A percentile compares a stretch with the other conserved stretches of the same genome.
phyloP scores from a whole-genome alignment of 2,888 invertebrate species.

The Spodoptera littoralis region DNA sequence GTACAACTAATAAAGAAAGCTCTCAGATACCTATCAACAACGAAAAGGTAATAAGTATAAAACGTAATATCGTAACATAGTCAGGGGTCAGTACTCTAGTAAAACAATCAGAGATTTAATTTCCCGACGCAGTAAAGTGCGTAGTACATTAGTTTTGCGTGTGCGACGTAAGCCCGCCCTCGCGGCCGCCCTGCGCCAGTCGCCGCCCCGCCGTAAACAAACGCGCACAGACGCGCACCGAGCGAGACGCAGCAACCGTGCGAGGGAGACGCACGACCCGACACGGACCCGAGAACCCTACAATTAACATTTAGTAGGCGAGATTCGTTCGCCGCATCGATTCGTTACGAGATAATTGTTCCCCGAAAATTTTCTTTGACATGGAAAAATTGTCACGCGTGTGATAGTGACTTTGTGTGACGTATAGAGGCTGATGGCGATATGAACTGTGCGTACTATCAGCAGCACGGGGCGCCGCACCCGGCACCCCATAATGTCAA shows the following conservation, averaged over 20 bases:
- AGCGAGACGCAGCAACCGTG: constrained; percentile 68
- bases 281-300: constrained; percentile 79
- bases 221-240: constrained; percentile 56
- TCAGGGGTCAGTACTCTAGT: constrained; percentile 6
- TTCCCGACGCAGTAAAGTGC: constrained; percentile 60
- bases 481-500: constrained; percentile 81
- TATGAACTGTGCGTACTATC: constrained; percentile 87
- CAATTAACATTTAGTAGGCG: constrained; percentile 84
- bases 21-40: too few species aligned
- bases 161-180: constrained; percentile 79
- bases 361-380: constrained; percentile 77
- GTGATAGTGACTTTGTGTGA: constrained; percentile 60
- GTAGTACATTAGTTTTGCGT: constrained; percentile 78
- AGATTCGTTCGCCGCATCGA: constrained; percentile 88
- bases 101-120: constrained; percentile 52
- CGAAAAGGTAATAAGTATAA: constrained; percentile 5
- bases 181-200: constrained; percentile 79
- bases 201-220: constrained; percentile 66
- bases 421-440: constrained; percentile 74
- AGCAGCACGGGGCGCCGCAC: constrained; percentile 83
- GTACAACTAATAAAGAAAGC: too few species aligned
- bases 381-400: constrained; percentile 76
- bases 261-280: constrained; percentile 70
- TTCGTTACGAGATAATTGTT: constrained; percentile 88
- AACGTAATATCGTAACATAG: constrained; percentile 7